phyloP scores from a whole-genome alignment of 1,140 invertebrate genomes.

The Drosophila bocki region DNA sequence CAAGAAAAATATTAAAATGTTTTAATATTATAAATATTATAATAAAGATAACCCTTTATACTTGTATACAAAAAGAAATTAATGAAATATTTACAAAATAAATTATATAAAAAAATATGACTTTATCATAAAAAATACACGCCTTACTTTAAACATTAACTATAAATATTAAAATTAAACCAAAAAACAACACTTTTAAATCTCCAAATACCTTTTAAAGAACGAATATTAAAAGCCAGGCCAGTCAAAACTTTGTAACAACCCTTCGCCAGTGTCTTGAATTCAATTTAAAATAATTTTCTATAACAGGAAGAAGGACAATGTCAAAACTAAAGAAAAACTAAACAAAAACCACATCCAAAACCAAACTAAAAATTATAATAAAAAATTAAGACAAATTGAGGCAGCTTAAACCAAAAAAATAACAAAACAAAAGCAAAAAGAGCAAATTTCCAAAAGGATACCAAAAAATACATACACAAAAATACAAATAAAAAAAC shows the following conservation, averaged over 20 bases:
- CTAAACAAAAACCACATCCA: constrained; percentile 19
- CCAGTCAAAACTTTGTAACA: not conserved
- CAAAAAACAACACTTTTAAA: not conserved
- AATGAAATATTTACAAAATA: not conserved
- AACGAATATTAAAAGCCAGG: not conserved
- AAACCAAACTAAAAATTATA: constrained; percentile 18
- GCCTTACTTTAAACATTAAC: not conserved
- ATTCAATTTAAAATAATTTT: not conserved
- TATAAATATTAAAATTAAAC: not conserved
- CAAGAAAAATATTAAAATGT: no score
- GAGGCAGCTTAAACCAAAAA: constrained; percentile 63
- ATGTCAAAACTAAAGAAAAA: constrained; percentile 54
- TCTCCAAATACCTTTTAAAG: not conserved
- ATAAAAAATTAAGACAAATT: constrained; percentile 8
- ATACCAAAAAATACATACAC: constrained; percentile 16
- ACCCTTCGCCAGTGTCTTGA: constrained; percentile 5
- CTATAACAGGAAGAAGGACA: constrained; percentile 50
- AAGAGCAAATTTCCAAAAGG: constrained; percentile 19
- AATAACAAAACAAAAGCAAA: not conserved
- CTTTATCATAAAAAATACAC: not conserved
- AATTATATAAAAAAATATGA: no score
- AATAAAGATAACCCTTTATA: no score
- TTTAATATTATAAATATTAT: no score
- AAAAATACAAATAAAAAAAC: constrained; percentile 15
- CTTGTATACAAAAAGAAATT: not conserved